A percentile compares a stretch with the other conserved stretches of the same genome.
These are phyloP conservation scores for Eustalomyia histrio DNA, from an alignment of 2,888 invertebrate species.

Conservation along the genomic window DNA sequence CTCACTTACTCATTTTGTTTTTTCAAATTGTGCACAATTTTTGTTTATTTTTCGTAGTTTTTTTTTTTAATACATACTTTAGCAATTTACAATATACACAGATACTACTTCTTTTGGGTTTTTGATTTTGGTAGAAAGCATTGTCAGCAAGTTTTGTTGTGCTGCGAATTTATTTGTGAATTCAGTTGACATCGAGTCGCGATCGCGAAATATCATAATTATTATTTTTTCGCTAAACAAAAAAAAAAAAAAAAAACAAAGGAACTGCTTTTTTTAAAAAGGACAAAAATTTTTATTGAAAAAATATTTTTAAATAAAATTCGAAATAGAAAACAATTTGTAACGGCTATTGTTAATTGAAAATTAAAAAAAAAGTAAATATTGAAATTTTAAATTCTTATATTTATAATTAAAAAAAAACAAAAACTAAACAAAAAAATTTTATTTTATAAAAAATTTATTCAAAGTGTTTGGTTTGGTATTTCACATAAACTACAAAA, in stretches of 20 bases:
- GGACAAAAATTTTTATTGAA: conserved; percentile 25
- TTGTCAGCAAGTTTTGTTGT: conserved; percentile 70
- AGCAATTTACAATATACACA: conserved; percentile 4
- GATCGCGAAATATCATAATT: conserved; percentile 69
- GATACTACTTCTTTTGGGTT: conserved; percentile 23
- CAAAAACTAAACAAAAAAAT: neutral
- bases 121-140: conserved; percentile 55
- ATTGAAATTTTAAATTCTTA: conserved; percentile 1
- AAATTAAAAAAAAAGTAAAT: conserved; percentile 28
- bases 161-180: conserved; percentile 71
- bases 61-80: conserved; percentile 9
- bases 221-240: conserved; percentile 46
- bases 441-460: neutral
- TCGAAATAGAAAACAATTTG: neutral
- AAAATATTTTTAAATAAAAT: neutral
- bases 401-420: neutral
- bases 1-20: neutral
- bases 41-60: conserved; percentile 13
- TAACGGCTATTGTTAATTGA: neutral
- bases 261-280: conserved; percentile 46
- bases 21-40: conserved; percentile 33
- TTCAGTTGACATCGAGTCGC: conserved; percentile 75
- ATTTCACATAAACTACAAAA: neutral
- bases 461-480: neutral
- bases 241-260: conserved; percentile 16